Evolutionary conservation across 1,140 invertebrate species (phyloP), one percentile per base, ranked within the genome.

Genomic region (Eumaeus atala): DNA sequence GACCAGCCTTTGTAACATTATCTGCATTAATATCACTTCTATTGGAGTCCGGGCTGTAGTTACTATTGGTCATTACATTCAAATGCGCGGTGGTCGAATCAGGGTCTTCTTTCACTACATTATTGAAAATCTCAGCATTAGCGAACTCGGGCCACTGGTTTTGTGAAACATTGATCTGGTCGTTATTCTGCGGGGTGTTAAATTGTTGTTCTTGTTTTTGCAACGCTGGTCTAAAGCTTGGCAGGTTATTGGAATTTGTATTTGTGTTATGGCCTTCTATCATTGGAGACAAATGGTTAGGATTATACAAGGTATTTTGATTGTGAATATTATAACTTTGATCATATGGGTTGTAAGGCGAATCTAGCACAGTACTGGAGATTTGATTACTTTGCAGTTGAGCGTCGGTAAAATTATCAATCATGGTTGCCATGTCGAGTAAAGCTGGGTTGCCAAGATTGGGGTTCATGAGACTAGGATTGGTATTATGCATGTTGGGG

Each of bases 341-440:
- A 38, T 88, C 86, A 47, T 88, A 88, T 5, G 86, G 54, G 64
- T 88, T 88, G 51, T 91, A 91, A 35, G 93, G 93, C 59, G 93
- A 93, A 72, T 95, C 93, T 56, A 93, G 74, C 3, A 94, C 93
- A 0, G 93, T 95, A 50, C 93, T 94, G 37, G 93, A 94, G 49
- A 95, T 93, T 84, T 95, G 92, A 71, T 93, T 94, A 67, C 93
- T 94, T 80, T 95, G 93, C 8, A 95, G 76, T 67, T 94, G 92
- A 7, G 92, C 90, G 66, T 93, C 92, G 59, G 92, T 93, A 64
- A 91, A 91, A 52, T 91, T 92, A 54, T 93, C 92, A 42, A 93
- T 91, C 91, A 93, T 92, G 11, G 92, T 89, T 17, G 91, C 90
- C 92, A 92, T 93, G 62, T 93, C 92, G 48, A 92, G 73, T 33